A percentile compares a stretch with the other conserved stretches of the same genome.
Evolutionary conservation across 2,113 vertebrate genomes (phyloP).

Genomic region (Istiophorus platypterus): DNA sequence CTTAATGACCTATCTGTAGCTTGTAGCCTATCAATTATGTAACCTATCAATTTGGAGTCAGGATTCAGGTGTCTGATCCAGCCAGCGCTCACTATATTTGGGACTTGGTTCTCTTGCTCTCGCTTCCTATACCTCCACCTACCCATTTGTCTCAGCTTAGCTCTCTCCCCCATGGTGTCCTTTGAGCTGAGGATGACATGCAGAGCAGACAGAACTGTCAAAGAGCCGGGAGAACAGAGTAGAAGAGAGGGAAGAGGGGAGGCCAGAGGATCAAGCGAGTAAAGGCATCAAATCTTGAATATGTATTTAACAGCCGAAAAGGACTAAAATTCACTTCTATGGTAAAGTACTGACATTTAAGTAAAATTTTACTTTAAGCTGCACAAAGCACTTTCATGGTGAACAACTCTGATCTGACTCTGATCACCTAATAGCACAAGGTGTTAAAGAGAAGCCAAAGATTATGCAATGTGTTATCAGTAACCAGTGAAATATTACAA

Average conservation of each 20-base stretch:
- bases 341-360: neutral
- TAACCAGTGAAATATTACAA: neutral
- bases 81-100: neutral
- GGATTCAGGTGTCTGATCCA: conserved; percentile 2
- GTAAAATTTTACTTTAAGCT: neutral
- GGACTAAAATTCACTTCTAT: neutral
- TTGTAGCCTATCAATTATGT: neutral
- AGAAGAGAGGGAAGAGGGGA: neutral
- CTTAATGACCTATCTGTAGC: neutral
- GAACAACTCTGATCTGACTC: conserved; percentile 2
- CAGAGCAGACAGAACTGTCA: conserved; percentile 22
- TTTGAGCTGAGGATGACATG: neutral
- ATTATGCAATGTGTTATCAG: too few species aligned
- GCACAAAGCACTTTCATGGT: neutral
- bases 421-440: neutral
- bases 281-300: neutral
- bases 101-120: neutral
- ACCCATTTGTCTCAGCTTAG: conserved; percentile 8
- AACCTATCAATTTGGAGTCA: neutral
- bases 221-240: neutral
- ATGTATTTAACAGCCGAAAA: conserved; percentile 14
- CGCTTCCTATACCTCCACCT: neutral
- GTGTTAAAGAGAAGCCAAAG: neutral
- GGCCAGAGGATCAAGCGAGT: neutral
- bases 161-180: neutral